These are phyloP conservation scores for Meandrusa payeni DNA, from an alignment of 2,888 invertebrate species.

Conservation along the genomic window DNA sequence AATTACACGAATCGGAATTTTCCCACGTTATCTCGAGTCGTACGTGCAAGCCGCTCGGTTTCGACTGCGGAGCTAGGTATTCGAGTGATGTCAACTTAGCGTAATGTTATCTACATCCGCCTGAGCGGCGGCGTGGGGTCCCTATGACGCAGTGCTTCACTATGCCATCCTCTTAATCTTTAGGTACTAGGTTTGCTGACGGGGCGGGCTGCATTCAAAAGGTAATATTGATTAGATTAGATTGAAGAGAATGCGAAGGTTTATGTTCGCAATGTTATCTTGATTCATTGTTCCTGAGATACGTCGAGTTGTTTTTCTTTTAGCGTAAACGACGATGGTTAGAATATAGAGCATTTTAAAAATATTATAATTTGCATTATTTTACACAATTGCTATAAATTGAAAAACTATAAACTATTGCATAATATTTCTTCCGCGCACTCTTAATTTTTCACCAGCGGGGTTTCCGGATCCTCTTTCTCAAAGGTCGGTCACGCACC, in stretches of 20 bases:
- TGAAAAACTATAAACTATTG: no score
- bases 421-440: no score
- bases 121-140: conserved; percentile 43
- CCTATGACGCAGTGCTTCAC: conserved; percentile 33
- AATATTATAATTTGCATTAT: no score
- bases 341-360: no score
- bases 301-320: conserved; percentile 7
- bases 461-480: no score
- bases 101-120: conserved; percentile 71
- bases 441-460: no score
- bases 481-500: no score
- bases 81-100: conserved; percentile 58
- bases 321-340: no score
- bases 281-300: conserved; percentile 14
- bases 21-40: conserved; percentile 37
- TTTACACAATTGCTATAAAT: no score
- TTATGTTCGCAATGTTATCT: conserved; percentile 15
- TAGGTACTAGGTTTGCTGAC: conserved; percentile 14
- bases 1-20: conserved; percentile 30
- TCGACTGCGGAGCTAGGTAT: conserved; percentile 27
- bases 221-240: conserved; percentile 21
- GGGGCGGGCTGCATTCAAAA: conserved; percentile 13
- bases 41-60: conserved; percentile 26
- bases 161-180: conserved; percentile 7
- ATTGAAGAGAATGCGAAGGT: conserved; percentile 19